Base-by-base conservation (phyloP, 2,797 vertebrate genomes). In the Uromys caudimaculatus region DNA sequence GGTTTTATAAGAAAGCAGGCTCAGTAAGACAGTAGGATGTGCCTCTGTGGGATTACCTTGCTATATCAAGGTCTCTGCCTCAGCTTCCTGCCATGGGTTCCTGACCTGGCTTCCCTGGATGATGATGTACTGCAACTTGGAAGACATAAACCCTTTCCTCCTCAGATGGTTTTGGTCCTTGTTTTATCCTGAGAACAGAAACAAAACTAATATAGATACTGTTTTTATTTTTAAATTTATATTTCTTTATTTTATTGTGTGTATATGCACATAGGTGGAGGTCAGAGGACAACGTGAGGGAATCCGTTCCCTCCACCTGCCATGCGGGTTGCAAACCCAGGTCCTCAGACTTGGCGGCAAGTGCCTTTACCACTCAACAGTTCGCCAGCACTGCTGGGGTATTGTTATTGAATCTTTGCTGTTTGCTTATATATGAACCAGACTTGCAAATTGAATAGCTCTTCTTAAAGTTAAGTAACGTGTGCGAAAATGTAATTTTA, bases 401-500 rank as follows among this genome's bases (percentile, higher is more conserved):
- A 86, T 90, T 90, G 16, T 88, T 89, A 95, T 64, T 77, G 21
- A 85, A 44, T 41, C 11, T 50, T 88, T 81, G 73, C 47, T 50
- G 27, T 54, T 77, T 54, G 9, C 71, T 38, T 64, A 38, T 32
- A 47, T 38, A 17, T 91, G 73, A 86, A 56, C 35, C 2, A 78
- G 10, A n/a, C 29, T 95, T 96, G 81, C 67, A 44, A 90, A 85
- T 82, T 91, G 27, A 93, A 82, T 69, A 62, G 12, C 4, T 75
- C 52, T 6, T 93, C 24, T 50, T 93, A 84, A 83, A 95, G 93
- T 11, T 90, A 97, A 97, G 52, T 87, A 94, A 71, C 47, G 7
- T 6, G 9, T 81, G 29, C 21, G 13, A 60, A 41, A 89, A 73
- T 84, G 12, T 50, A 38, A 76, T 58, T 96, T 96, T 91, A 82